A percentile compares a stretch with the other conserved stretches of the same genome.
These are phyloP conservation scores for Macropis europaea DNA, from an alignment of 2,888 invertebrate species.

Conservation along the genomic window DNA sequence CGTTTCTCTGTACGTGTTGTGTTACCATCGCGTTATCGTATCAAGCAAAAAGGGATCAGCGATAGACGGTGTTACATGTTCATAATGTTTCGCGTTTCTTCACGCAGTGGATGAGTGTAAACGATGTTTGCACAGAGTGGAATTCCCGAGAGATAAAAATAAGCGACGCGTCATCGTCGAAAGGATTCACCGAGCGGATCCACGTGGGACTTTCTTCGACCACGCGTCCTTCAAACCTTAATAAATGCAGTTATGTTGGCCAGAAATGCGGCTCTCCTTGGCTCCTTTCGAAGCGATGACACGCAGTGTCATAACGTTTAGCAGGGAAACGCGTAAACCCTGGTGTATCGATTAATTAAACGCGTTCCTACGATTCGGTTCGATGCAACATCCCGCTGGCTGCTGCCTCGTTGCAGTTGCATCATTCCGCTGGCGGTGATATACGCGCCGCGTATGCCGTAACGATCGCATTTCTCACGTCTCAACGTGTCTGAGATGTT, in stretches of 20 bases:
- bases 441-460: too few relatives aligned
- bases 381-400: background rate
- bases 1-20: too few relatives aligned
- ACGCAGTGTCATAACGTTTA: constrained; percentile 51
- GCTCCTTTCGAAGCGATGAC: constrained; percentile 67
- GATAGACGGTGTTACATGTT: too few relatives aligned
- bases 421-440: background rate
- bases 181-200: constrained; percentile 19
- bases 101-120: background rate
- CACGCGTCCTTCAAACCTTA: constrained; percentile 58
- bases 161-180: constrained; percentile 3
- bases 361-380: constrained; percentile 9
- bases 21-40: too few relatives aligned
- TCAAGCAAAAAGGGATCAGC: too few relatives aligned
- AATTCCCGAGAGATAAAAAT: background rate
- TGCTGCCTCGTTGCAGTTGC: background rate
- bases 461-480: too few relatives aligned
- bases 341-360: background rate
- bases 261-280: constrained; percentile 73
- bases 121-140: too few relatives aligned
- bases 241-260: constrained; percentile 60
- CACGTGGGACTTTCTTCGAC: constrained; percentile 54
- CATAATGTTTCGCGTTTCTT: background rate
- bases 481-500: too few relatives aligned
- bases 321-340: constrained; percentile 13